These are phyloP conservation scores for Drosophila tsacasi DNA, from an alignment of 1,140 invertebrate species.

Conservation along the genomic window DNA sequence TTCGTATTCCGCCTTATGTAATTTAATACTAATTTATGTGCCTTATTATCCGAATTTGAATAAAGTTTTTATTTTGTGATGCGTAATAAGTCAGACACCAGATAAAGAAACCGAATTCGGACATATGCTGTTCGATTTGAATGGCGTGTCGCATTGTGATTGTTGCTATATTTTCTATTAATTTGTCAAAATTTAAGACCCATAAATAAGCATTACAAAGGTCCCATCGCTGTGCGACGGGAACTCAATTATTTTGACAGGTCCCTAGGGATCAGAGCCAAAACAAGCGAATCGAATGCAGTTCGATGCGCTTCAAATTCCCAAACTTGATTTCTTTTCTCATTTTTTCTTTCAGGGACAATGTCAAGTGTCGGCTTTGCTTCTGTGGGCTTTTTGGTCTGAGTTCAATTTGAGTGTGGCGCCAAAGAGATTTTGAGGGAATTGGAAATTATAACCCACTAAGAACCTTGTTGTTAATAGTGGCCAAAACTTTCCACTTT, in stretches of 20 bases:
- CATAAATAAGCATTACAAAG: conserved; percentile 72
- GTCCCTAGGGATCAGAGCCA: conserved; percentile 26
- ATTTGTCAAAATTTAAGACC: conserved; percentile 73
- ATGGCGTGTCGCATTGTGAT: conserved; percentile 58
- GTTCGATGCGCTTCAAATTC: conserved; percentile 51
- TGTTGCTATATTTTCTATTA: conserved; percentile 62
- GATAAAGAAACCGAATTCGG: conserved; percentile 28
- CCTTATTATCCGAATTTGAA: conserved; percentile 77
- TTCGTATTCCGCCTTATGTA: conserved; percentile 48
- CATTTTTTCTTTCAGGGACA: neutral
- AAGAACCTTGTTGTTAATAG: neutral
- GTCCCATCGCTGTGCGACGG: conserved; percentile 15
- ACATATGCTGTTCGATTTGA: conserved; percentile 60
- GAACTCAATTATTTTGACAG: conserved; percentile 75
- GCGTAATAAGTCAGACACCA: conserved; percentile 40
- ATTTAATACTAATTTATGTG: conserved; percentile 83
- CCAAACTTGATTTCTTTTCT: conserved; percentile 4
- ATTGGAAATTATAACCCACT: no score
- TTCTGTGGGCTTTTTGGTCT: neutral
- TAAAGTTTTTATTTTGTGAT: conserved; percentile 55
- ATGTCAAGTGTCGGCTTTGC: conserved; percentile 34
- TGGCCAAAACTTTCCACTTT: conserved; percentile 8
- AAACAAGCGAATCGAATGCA: conserved; percentile 72
- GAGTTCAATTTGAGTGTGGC: conserved; percentile 11
- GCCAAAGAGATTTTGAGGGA: conserved; percentile 1